phyloP scores from a whole-genome alignment of 2,797 vertebrate genomes.

The Oreortyx pictus region DNA sequence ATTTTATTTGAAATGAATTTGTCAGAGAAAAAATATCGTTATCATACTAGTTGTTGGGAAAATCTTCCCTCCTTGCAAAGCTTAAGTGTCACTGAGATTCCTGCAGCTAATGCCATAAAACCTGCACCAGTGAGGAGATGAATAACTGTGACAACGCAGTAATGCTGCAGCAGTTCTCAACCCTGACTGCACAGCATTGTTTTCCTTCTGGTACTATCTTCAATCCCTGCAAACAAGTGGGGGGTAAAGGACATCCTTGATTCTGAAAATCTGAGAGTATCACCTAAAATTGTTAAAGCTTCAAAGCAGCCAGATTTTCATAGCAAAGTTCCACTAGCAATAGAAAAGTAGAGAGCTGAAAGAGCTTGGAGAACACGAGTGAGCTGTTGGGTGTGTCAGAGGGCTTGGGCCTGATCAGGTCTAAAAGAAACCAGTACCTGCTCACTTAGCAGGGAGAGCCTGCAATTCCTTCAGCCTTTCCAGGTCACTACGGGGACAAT shows the following conservation, averaged over 20 bases:
- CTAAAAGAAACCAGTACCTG: background rate
- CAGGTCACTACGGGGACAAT: background rate
- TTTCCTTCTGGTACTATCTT: background rate
- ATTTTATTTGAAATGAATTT: background rate
- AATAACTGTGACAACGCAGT: background rate
- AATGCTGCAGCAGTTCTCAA: background rate
- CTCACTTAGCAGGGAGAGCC: background rate
- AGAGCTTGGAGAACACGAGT: background rate
- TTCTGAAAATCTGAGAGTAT: background rate
- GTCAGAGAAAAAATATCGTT: background rate
- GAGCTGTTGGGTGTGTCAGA: background rate
- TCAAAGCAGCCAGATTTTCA: background rate
- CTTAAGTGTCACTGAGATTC: background rate
- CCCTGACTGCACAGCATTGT: background rate
- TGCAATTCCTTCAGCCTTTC: background rate
- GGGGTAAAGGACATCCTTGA: background rate
- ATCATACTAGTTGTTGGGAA: background rate
- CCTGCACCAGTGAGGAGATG: background rate
- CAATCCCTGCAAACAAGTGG: background rate
- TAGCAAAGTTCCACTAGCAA: background rate
- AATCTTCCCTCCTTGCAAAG: background rate
- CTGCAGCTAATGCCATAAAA: background rate
- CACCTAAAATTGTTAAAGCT: background rate
- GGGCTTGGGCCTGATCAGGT: accelerated
- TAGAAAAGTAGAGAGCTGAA: background rate